Base-by-base conservation (phyloP, 2,113 vertebrate genomes). In the Grammomys dolichurus region DNA sequence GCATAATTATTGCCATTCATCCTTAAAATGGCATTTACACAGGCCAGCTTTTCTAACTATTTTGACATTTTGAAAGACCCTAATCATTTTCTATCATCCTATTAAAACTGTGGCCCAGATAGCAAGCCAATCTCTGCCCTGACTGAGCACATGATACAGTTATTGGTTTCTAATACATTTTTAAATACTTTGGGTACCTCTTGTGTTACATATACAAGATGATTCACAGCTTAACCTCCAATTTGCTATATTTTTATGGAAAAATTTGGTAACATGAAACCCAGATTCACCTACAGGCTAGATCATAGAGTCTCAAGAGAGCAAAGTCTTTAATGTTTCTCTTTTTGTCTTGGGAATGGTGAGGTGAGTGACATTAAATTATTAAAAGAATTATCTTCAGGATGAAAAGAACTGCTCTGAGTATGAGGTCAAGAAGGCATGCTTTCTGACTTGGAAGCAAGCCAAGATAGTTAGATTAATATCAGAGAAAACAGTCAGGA, bases 61-160 rank as follows among this genome's bases (percentile, higher is more conserved):
- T 97, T 86, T 94, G 91, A 94, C 76, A 95, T 93, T 97, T 97
- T 94, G 82, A 93, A 96, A 17, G 69, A 46, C 36, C 4, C 9
- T 85, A 89, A 31, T 97, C 33, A 94, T 93, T 90, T 95, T 85
- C 24, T 3, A 6, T 87, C n/a, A 58, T 84, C 16, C 92, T 91
- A 90, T 75, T 90, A 96, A 95, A 78, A 54, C 14, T 72, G 4
- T 73, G 36, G n/a, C 17, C 26, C 54, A 63, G 43, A 84, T 4
- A 89, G 46, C 43, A 96, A 96, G 40, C 54, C 48, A 7, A 73
- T 90, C 77, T 67, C 40, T 88, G 58, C 76, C 89, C 69, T 80
- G 14, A 2, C 48, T 48, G 36, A 46, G 19, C 26, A 87, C 91
- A n/a, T 5, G 17, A 76, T 58, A 9, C 1, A 92, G 63, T 33